Evolutionary conservation across 2,888 invertebrate species (phyloP).

Genomic region (Asteroscopus sphinx): DNA sequence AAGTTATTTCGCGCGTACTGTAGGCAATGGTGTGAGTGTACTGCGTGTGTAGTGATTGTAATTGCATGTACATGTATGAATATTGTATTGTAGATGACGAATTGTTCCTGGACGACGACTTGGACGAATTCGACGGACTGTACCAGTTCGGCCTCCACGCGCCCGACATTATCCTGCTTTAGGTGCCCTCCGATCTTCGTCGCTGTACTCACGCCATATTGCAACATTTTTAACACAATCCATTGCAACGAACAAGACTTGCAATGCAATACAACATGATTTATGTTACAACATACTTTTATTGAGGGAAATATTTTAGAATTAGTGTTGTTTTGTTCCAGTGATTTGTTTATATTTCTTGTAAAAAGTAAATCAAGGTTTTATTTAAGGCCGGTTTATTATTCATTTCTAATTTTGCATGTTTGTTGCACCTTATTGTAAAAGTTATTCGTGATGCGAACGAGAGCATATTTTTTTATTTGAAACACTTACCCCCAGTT

Average conservation of each 20-base stretch:
- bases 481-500: slow-evolving; percentile 27
- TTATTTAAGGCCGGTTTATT: slow-evolving; percentile 50
- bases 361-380: slow-evolving; percentile 56
- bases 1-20: no score
- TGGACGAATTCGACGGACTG: slow-evolving; percentile 71
- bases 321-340: slow-evolving; percentile 61
- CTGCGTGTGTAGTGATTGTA: no score
- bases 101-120: slow-evolving; percentile 72
- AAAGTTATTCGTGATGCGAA: slow-evolving; percentile 35
- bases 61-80: not conserved
- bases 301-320: slow-evolving; percentile 56
- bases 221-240: slow-evolving; percentile 30
- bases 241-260: slow-evolving; percentile 35
- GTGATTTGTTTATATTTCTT: slow-evolving; percentile 57
- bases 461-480: slow-evolving; percentile 46
- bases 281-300: slow-evolving; percentile 44
- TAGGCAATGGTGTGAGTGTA: no score
- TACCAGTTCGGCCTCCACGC: slow-evolving; percentile 67
- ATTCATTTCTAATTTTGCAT: slow-evolving; percentile 50
- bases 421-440: slow-evolving; percentile 41
- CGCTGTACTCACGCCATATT: slow-evolving; percentile 38
- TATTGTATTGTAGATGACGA: slow-evolving; percentile 70
- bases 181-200: slow-evolving; percentile 26
- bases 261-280: slow-evolving; percentile 43
- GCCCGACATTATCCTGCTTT: slow-evolving; percentile 73